These are phyloP conservation scores for Sander lucioperca DNA, from an alignment of 2,113 vertebrate species.

Conservation along the genomic window DNA sequence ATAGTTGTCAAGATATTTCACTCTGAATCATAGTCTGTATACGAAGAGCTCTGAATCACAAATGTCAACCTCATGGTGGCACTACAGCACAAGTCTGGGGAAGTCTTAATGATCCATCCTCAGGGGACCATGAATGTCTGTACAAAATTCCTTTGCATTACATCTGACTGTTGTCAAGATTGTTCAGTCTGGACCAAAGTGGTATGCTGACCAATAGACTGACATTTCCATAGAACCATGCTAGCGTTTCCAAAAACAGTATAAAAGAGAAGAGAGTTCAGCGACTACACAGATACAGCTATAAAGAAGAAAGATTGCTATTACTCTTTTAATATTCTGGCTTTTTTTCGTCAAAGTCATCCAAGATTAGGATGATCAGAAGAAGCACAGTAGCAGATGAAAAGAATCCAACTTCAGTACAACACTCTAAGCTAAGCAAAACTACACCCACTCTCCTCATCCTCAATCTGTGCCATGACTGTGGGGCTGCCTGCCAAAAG, in stretches of 20 bases:
- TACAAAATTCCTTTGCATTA: background rate
- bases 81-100: background rate
- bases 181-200: background rate
- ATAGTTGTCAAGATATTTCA: background rate
- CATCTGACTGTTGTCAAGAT: background rate
- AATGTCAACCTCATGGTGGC: background rate
- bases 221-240: background rate
- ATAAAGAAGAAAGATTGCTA: background rate
- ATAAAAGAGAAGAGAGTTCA: background rate
- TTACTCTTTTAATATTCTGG: background rate
- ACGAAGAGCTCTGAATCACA: no score
- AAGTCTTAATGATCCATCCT: background rate
- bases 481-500: conserved; percentile 34
- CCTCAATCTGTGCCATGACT: conserved; percentile 24
- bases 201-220: background rate
- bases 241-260: background rate
- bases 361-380: conserved; percentile 15
- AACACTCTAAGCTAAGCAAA: conserved; percentile 3
- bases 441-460: conserved; percentile 12
- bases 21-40: background rate
- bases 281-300: background rate
- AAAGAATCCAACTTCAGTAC: background rate
- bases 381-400: conserved; percentile 16
- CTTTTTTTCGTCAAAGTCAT: conserved; percentile 22
- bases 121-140: background rate